Evolutionary conservation across 2,888 invertebrate genomes (phyloP).

Genomic region (Lutraria lutraria): DNA sequence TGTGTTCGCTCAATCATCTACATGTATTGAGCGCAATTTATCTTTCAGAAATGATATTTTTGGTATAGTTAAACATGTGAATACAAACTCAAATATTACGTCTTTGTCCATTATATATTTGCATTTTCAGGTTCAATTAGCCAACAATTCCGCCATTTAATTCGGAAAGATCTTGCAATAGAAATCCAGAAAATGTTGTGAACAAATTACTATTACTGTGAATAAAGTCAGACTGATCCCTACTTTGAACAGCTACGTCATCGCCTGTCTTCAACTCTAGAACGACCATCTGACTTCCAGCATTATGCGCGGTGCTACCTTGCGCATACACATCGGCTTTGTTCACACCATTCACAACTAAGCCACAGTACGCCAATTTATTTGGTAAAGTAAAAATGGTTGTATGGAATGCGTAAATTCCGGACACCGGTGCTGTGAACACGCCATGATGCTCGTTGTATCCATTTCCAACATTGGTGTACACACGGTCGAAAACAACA

Average conservation of each 20-base stretch:
- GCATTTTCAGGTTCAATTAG: background rate
- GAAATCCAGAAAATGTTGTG: constrained; percentile 17
- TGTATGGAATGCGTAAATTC: constrained; percentile 19
- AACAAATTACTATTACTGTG: background rate
- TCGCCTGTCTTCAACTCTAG: constrained; percentile 9
- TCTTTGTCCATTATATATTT: background rate
- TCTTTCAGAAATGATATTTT: too few relatives aligned
- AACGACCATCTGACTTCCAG: background rate
- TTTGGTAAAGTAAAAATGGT: background rate
- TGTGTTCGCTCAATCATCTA: too few relatives aligned
- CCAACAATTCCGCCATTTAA: background rate
- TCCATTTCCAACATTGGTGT: constrained; percentile 18
- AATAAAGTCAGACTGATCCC: background rate
- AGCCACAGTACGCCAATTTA: background rate
- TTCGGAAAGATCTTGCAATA: background rate
- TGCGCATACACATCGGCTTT: background rate
- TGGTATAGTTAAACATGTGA: too few relatives aligned
- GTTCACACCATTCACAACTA: background rate
- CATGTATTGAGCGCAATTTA: too few relatives aligned
- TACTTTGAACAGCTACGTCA: constrained; percentile 8
- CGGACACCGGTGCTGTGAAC: constrained; percentile 21
- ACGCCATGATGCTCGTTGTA: constrained; percentile 24
- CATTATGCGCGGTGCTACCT: background rate
- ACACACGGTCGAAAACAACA: constrained; percentile 15
- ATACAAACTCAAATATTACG: too few relatives aligned